Percentiles rank a stretch among this genome's conserved stretches.
These are phyloP conservation scores for Gymnoscopelus microlampas DNA, from an alignment of 2,797 vertebrate genomes.

Conservation along the genomic window DNA sequence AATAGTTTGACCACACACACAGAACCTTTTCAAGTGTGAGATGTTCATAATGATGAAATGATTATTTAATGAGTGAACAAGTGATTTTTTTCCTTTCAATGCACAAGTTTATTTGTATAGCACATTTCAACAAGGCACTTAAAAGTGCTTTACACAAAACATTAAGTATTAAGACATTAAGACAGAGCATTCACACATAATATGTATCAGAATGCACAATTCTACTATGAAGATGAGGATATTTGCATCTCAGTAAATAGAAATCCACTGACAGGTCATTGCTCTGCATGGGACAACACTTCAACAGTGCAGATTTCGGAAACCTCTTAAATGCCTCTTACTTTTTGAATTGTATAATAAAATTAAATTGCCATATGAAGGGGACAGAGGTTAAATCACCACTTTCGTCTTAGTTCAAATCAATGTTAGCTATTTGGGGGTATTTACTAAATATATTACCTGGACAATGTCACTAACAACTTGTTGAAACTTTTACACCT, in stretches of 20 bases:
- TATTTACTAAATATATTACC: no score
- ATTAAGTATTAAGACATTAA: no score
- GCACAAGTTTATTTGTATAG: no score
- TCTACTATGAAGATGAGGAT: no score
- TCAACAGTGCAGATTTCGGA: neutral
- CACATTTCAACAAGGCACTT: no score
- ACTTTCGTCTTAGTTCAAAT: constrained; percentile 8
- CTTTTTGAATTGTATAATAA: neutral
- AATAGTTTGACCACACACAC: neutral
- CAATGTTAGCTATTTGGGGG: neutral
- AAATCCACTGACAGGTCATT: neutral
- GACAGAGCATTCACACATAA: no score
- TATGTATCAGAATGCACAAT: no score
- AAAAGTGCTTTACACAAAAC: no score
- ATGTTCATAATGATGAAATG: neutral
- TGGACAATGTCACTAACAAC: neutral
- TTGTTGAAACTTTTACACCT: constrained; percentile 2
- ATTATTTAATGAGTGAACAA: neutral
- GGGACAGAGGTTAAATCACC: neutral
- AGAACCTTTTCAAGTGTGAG: neutral
- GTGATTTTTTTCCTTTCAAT: no score
- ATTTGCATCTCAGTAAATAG: neutral
- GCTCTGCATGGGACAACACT: neutral
- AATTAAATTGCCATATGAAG: constrained; percentile 1
- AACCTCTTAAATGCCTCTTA: no score